Evolutionary conservation across 2,888 invertebrate genomes (phyloP), one percentile per base, ranked within the genome.

Genomic region (Hypena proboscidalis): DNA sequence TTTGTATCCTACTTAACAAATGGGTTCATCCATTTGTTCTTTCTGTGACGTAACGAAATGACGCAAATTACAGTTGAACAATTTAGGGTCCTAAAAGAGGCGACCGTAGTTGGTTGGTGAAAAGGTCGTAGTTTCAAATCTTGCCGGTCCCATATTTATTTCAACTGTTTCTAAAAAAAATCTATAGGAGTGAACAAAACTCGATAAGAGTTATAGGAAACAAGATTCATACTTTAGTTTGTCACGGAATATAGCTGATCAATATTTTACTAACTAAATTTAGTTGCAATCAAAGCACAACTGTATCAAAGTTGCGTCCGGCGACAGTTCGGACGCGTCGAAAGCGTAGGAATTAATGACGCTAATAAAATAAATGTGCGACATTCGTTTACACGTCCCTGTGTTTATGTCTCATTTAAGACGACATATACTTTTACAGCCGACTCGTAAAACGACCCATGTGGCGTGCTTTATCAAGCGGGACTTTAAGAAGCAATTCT

Each of bases 391-490:
- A 90, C 86, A 87, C 86, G 82, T 89, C 82, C 77, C 83, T 69
- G 72, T 86, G 85, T 90, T 90, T 89, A 90, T 88, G 89, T 89
- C 89, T 88, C 89, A 89, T 90, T 90, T 90, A 89, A 87, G 88
- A 77, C 82, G 85, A 84, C 85, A 80, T 87, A 87, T 82, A 85
- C 82, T 87, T 89, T 88, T 88, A 90, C 84, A 83, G 73, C 77
- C 63, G 42, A 50, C 64, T 81, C 85, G 84, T 90, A 87, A 89
- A 90, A 70, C 70, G 77, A 75, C 77, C 80, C 85, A 85, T 85
- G 83, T 84, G 87, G 83, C 74, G 77, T 62, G 74, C 67, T 80
- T 75, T 78, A 80, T 77, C 78, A 82, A 70, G 67, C 67, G 64
- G 56, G 63, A 64, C 70, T 73, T 65, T 70, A 75, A 74, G 77